Conservation (phyloP, 2,797 vertebrate genomes). For the Manis pentadactyla region DNA sequence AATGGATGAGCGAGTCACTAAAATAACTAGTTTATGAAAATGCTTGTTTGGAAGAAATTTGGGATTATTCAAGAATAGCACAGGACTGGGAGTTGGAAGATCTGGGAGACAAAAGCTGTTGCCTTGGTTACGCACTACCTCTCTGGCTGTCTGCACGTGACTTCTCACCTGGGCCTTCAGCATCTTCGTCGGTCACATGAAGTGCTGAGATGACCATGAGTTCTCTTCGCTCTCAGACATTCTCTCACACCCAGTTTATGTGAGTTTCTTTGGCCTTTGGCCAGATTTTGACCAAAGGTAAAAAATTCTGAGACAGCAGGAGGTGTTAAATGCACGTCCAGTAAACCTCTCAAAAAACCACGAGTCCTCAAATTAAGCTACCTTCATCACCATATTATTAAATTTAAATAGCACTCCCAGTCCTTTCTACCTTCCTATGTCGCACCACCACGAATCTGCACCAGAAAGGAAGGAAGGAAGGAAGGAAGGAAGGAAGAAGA, state of each 20-base stretch:
- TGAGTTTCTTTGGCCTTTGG: neutral
- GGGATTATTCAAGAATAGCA: neutral
- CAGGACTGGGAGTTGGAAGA: neutral
- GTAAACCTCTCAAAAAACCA: neutral
- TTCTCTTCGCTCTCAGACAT: neutral
- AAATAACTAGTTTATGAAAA: conserved; percentile 64
- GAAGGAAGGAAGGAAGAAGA: neutral
- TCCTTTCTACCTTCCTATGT: neutral
- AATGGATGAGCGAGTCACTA: conserved; percentile 58
- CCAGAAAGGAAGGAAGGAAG: neutral
- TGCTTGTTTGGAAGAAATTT: neutral
- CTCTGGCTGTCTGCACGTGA: neutral
- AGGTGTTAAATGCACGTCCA: neutral
- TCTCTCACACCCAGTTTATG: neutral
- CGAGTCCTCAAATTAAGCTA: neutral
- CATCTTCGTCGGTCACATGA: neutral
- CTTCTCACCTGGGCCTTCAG: neutral
- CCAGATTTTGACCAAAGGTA: neutral
- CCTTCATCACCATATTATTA: neutral
- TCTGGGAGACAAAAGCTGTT: neutral
- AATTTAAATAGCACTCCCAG: neutral
- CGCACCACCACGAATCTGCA: neutral
- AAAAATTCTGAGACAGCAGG: neutral
- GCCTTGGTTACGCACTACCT: neutral
- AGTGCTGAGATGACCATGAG: neutral